Base-by-base conservation (phyloP, 1,140 invertebrate genomes). In the Ceratina calcarata region DNA sequence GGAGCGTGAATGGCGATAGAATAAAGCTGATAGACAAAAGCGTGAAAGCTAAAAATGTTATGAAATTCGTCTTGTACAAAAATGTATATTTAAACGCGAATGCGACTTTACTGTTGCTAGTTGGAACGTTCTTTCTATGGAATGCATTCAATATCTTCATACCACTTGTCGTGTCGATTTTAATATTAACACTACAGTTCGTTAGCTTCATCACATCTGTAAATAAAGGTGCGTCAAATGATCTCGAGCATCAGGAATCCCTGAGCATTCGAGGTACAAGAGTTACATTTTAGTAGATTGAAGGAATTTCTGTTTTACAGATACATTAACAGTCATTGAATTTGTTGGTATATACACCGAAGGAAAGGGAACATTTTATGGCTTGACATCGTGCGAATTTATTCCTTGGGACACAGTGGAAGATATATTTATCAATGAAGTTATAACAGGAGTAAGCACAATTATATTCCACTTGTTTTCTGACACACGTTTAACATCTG, bases 391-490 rank as follows among this genome's bases (percentile, higher is more conserved):
- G 12, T 91, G 85, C 57, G 87, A 91, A 79, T 94, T 94, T 82
- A 91, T 95, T 83, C 92, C 94, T 61, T 93, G 92, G 87, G 90
- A 92, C 12, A 91, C 88, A 65, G 90, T 95, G n/a, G 88, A 94
- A 70, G 93, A 94, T 87, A 87, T 95, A 74, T 93, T 95, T 77
- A 94, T 95, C 20, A 95, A 95, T 87, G 94, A 95, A 92, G 94
- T 95, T 49, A 94, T 95, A 79, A 92, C 91, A 78, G 91, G 93
- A 89, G 94, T 95, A 89, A 82, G 85, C 91, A 83, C 67, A 37
- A 37, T 37, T 37, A 37, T 37, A 37, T 37, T 37, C 37, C 37
- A 10, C 10, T 7, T 45, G 15, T 57, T 57, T 13, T 57, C n/a
- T 57, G n/a, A 10, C 13, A 57, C 13, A 13, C 1, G 13, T 57